Percentiles rank a stretch among this genome's conserved stretches.
phyloP scores from a whole-genome alignment of 2,797 vertebrate genomes.

The Serranus cabrilla region DNA sequence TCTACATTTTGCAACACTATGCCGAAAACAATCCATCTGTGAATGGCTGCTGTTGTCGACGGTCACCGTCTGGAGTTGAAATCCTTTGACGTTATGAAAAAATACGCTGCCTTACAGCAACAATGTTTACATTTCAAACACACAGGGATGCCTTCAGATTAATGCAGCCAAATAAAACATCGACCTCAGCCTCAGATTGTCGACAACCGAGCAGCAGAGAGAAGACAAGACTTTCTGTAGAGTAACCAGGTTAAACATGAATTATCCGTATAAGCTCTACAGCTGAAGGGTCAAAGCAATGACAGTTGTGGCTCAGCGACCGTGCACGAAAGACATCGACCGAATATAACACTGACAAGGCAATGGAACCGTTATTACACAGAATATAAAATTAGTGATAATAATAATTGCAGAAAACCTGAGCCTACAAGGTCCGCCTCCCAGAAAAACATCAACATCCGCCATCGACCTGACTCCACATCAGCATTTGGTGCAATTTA shows the following conservation, averaged over 20 bases:
- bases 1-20: background rate
- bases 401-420: background rate
- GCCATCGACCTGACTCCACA: conserved; percentile 66
- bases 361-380: conserved; percentile 1
- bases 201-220: conserved; percentile 2
- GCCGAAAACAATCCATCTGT: background rate
- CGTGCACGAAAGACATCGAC: conserved; percentile 43
- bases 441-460: conserved; percentile 71
- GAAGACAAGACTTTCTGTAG: conserved; percentile 34
- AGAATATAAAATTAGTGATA: background rate
- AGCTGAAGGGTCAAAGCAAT: conserved; percentile 87
- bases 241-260: conserved; percentile 80
- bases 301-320: conserved; percentile 82
- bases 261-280: conserved; percentile 81
- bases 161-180: background rate
- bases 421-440: conserved; percentile 18
- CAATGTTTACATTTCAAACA: conserved; percentile 59
- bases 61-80: conserved; percentile 21
- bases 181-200: background rate
- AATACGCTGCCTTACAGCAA: conserved; percentile 19
- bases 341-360: background rate
- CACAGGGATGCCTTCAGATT: background rate
- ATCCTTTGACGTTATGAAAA: conserved; percentile 24
- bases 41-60: background rate
- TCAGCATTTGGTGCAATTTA: conserved; percentile 74